phyloP scores from a whole-genome alignment of 1,140 invertebrate species.

The Chymomyza costata region DNA sequence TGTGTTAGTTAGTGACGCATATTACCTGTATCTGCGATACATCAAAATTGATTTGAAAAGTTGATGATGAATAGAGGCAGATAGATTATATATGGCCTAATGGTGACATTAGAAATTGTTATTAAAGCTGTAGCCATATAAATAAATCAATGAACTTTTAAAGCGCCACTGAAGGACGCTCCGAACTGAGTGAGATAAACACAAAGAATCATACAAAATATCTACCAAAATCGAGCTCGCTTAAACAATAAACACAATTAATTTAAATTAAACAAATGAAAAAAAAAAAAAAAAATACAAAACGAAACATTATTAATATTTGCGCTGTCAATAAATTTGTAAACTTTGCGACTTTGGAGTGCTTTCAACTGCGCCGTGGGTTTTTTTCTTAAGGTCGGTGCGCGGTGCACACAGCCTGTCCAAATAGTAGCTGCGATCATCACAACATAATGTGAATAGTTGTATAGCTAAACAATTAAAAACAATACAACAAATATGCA shows the following conservation, averaged over 20 bases:
- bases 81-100: no score
- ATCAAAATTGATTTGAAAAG: no score
- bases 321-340: conserved; percentile 66
- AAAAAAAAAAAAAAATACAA: conserved; percentile 23
- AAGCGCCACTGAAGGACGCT: conserved; percentile 43
- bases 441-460: no score
- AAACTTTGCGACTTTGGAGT: conserved; percentile 59
- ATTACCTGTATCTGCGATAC: no score
- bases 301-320: conserved; percentile 43
- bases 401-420: conserved; percentile 6
- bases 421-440: no score
- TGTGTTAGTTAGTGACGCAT: no score
- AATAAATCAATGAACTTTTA: conserved; percentile 60
- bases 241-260: conserved; percentile 56
- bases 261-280: conserved; percentile 59
- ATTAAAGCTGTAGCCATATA: no score
- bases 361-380: conserved; percentile 49
- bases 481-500: no score
- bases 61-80: no score
- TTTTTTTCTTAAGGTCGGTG: conserved; percentile 31
- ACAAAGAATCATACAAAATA: conserved; percentile 9
- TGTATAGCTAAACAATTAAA: no score
- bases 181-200: neutral
- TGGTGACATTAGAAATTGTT: no score
- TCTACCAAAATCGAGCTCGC: conserved; percentile 11